These are phyloP conservation scores for Todus mexicanus DNA, from an alignment of 2,797 vertebrate genomes.

Conservation along the genomic window DNA sequence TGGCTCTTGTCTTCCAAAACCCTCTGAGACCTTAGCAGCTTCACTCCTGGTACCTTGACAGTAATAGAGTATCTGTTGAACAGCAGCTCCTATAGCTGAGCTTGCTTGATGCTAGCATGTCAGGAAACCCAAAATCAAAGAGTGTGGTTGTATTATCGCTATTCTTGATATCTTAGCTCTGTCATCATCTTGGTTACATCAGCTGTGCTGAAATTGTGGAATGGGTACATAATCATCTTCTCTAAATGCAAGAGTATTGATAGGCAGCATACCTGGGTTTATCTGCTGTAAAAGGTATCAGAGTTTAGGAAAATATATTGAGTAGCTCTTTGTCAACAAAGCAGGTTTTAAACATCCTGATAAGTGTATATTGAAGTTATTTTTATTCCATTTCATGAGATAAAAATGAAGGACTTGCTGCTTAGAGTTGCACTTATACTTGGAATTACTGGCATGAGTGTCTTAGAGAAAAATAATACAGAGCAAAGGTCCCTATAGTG, in stretches of 20 bases:
- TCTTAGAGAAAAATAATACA: background rate
- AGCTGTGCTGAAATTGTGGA: background rate
- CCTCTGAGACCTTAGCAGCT: background rate
- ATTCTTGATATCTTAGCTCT: background rate
- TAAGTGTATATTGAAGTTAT: background rate
- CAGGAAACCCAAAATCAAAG: background rate
- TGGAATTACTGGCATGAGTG: background rate
- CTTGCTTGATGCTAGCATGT: background rate
- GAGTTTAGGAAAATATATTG: background rate
- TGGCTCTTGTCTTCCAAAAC: background rate
- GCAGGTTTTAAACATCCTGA: background rate
- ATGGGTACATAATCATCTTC: background rate
- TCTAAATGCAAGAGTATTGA: background rate
- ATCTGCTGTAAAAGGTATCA: background rate
- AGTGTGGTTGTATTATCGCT: background rate
- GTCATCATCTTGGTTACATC: background rate
- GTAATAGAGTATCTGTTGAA: background rate
- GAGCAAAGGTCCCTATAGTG: background rate
- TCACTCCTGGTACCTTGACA: background rate
- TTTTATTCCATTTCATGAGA: background rate
- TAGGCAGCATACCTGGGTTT: background rate
- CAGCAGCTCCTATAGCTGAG: background rate
- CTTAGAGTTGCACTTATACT: background rate
- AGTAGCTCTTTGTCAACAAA: background rate
- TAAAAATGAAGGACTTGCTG: background rate